Base-by-base conservation (phyloP, 2,113 vertebrate species). In the Dicentrarchus labrax region DNA sequence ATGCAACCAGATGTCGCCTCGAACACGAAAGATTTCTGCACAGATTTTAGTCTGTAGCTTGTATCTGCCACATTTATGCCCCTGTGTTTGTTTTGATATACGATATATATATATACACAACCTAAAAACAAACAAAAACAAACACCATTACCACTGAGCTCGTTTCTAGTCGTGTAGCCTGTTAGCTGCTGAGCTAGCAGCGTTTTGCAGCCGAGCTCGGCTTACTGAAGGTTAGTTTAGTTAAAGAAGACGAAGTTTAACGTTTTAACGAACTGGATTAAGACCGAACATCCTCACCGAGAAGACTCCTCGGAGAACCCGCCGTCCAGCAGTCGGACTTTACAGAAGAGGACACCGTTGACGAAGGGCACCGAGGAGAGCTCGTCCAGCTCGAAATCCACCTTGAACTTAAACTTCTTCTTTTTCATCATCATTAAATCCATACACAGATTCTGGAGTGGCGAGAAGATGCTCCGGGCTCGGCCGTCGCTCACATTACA, bases 361-460 rank as follows among this genome's bases (percentile, higher is more conserved):
- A 99, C 97, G 89, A 99, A 97, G 12, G 98, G 98, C 85, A 99
- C 97, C n/a, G 97, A 98, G 43, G 97, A 99, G 41, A 99, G 97
- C 92, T 99, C 97, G 70, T 98, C 97, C 92, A 99, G 95, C 87
- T 97, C 97, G 76, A 99, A 97, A 89, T 98, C 97, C 93, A 99
- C 98, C 93, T 96, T 96, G 83, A 99, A 99, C 93, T 98, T 99
- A 71, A 99, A 99, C 94, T 98, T 99, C 97, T 99, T 99, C 87
- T 98, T 99, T 68, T 96, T 99, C 97, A 98, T 98, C 97, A 99
- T 97, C 95, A 92, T 96, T 96, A 97, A 94, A 83, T 97, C 95
- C 96, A 96, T 96, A 82, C 86, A 95, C 82, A 17, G 82, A 6
- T 57, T 86, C 82, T 53, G 65, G 36, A 38, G 16, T 53, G 6